Evolutionary conservation across 2,113 vertebrate genomes (phyloP).

Genomic region (Henicopernis longicauda): DNA sequence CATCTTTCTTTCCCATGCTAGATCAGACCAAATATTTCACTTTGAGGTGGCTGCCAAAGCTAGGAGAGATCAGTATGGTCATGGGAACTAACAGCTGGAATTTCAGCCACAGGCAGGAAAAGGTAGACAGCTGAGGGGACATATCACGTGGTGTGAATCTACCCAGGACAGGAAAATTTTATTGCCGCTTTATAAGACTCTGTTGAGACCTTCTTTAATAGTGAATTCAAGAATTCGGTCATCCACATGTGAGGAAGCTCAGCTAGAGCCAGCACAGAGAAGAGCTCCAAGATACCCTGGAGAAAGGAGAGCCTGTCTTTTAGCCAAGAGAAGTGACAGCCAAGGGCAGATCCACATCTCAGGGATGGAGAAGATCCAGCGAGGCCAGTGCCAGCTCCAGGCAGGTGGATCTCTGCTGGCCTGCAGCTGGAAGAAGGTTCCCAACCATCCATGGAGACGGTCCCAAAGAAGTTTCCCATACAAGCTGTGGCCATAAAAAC

Average conservation of each 20-base stretch:
- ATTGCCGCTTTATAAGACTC: not conserved
- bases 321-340: not conserved
- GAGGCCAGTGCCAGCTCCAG: not conserved
- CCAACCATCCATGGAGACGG: not conserved
- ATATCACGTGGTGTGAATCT: fast-evolving
- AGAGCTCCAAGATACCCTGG: not conserved
- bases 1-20: not conserved
- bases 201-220: not conserved
- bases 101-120: not conserved
- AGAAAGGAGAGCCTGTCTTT: not conserved
- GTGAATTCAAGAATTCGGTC: not conserved
- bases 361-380: not conserved
- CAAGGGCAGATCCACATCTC: not conserved
- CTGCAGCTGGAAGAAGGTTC: not conserved
- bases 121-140: not conserved
- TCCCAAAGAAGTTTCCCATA: not conserved
- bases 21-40: not conserved
- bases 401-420: not conserved
- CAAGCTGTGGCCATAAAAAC: not conserved
- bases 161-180: not conserved
- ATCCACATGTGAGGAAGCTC: not conserved
- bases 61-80: not conserved
- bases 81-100: not conserved
- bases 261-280: not conserved
- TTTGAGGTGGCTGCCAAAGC: not conserved